Conservation (phyloP, 1,140 invertebrate species). For the Adelges cooleyi region DNA sequence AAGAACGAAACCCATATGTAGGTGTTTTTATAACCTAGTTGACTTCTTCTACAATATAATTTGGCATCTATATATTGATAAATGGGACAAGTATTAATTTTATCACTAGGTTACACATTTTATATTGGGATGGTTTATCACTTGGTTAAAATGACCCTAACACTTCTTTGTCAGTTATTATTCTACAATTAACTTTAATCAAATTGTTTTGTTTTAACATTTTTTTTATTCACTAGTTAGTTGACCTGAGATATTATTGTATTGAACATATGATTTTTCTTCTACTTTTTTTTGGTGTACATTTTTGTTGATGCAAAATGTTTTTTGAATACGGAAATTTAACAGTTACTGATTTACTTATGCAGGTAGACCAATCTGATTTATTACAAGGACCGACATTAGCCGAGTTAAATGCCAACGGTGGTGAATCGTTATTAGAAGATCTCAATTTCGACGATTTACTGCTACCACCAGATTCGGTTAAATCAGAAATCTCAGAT, state of each 20-base stretch:
- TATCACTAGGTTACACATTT: no score
- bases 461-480: constrained; percentile 46
- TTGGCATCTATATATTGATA: no score
- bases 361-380: constrained; percentile 73
- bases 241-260: not conserved
- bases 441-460: constrained; percentile 78
- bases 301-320: no score
- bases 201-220: not conserved
- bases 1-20: no score
- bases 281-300: no score
- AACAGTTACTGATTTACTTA: not conserved
- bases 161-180: not conserved
- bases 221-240: not conserved
- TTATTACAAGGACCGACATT: constrained; percentile 71
- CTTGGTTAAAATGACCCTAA: not conserved
- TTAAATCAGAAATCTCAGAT: constrained; percentile 11
- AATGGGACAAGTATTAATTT: no score
- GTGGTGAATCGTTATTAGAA: constrained; percentile 59
- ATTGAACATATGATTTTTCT: not conserved
- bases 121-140: no score
- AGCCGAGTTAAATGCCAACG: constrained; percentile 65
- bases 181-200: not conserved
- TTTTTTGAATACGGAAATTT: no score
- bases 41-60: no score
- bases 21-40: no score